Conservation (phyloP, 2,888 invertebrate species). For the Torymus aiolomorphi region DNA sequence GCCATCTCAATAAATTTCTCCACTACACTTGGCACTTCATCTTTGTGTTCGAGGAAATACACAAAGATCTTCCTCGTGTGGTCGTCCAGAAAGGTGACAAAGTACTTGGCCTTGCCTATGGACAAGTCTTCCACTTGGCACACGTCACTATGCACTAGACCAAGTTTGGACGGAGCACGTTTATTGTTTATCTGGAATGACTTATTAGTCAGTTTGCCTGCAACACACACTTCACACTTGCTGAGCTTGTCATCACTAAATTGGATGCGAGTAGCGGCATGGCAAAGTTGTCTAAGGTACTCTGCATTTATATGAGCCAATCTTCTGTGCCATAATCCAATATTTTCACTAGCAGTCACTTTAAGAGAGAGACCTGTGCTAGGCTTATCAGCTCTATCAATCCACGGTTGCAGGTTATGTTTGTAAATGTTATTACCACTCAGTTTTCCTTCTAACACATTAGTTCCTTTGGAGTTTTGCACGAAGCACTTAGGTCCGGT, state of each 20-base stretch:
- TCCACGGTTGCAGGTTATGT: background rate
- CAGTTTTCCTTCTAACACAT: background rate
- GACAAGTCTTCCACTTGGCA: background rate
- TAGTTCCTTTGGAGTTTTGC: background rate
- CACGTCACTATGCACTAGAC: background rate
- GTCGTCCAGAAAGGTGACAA: too few relatives aligned
- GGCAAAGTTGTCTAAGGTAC: background rate
- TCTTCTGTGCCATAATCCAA: constrained; percentile 2
- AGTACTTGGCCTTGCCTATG: too few relatives aligned
- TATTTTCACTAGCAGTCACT: background rate
- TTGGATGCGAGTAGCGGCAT: background rate
- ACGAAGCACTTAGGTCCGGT: background rate
- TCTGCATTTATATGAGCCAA: background rate
- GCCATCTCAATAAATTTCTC: too few relatives aligned
- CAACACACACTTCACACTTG: too few relatives aligned
- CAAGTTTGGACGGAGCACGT: background rate
- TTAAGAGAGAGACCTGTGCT: background rate
- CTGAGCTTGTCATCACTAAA: background rate
- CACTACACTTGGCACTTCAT: too few relatives aligned
- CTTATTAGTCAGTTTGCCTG: background rate
- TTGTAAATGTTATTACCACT: background rate
- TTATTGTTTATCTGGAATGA: background rate
- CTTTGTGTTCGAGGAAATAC: too few relatives aligned
- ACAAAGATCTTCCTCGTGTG: too few relatives aligned
- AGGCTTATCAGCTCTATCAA: background rate